phyloP scores from a whole-genome alignment of 2,113 vertebrate species.

The Vulpes vulpes region DNA sequence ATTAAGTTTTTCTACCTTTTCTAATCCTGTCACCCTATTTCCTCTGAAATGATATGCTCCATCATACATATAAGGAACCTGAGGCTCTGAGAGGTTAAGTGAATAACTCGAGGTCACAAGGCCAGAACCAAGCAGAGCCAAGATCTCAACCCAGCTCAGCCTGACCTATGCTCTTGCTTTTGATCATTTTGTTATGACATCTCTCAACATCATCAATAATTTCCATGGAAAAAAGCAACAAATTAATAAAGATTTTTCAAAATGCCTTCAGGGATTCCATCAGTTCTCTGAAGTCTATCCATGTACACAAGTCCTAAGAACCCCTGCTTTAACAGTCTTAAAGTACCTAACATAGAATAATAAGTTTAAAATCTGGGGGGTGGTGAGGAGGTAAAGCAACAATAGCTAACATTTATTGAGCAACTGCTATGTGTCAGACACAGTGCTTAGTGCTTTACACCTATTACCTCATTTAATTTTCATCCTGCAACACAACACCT shows the following conservation, averaged over 20 bases:
- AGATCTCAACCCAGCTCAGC: constrained; percentile 16
- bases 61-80: neutral
- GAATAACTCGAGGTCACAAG: neutral
- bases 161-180: neutral
- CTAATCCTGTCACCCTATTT: neutral
- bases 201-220: neutral
- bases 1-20: constrained; percentile 19
- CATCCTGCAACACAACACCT: neutral
- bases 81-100: constrained; percentile 3
- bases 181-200: neutral
- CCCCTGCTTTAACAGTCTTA: constrained; percentile 9
- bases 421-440: neutral
- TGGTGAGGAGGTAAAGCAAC: neutral
- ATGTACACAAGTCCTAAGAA: neutral
- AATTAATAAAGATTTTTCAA: constrained; percentile 49
- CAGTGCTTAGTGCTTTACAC: neutral
- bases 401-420: constrained; percentile 35
- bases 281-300: neutral
- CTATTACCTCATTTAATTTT: constrained; percentile 41
- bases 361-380: constrained; percentile 24
- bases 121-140: neutral
- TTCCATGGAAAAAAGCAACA: constrained; percentile 19
- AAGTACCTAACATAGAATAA: neutral
- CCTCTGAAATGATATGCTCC: neutral
- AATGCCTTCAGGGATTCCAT: neutral